phyloP scores from a whole-genome alignment of 2,888 invertebrate species.

The Ganaspis brasiliensis region DNA sequence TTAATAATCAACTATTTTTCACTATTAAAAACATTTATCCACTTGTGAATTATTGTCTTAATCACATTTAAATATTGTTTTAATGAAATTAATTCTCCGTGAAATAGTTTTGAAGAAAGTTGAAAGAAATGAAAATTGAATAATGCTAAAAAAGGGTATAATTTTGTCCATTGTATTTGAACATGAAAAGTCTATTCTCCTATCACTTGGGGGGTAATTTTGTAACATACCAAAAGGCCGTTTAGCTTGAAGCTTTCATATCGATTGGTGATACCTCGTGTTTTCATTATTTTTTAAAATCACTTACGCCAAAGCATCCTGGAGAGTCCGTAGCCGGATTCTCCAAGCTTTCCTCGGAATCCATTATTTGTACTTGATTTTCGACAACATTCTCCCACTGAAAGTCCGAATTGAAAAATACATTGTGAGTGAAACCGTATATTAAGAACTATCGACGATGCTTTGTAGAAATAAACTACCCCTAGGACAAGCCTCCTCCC shows the following conservation, averaged over 20 bases:
- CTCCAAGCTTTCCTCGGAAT: conserved; percentile 17
- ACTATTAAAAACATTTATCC: too few species aligned
- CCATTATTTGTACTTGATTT: conserved; percentile 13
- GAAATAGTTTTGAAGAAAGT: too few species aligned
- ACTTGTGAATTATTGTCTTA: too few species aligned
- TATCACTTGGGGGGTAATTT: not conserved
- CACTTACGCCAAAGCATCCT: conserved; percentile 16
- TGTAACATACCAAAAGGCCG: conserved; percentile 13
- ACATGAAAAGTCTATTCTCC: not conserved
- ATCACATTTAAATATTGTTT: too few species aligned
- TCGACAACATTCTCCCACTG: not conserved
- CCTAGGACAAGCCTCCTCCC: conserved; percentile 25
- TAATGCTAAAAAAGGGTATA: not conserved
- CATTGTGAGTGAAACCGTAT: not conserved
- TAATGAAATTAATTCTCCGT: too few species aligned
- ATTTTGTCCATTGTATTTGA: not conserved
- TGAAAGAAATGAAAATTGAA: not conserved
- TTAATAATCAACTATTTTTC: too few species aligned
- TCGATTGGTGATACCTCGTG: conserved; percentile 37
- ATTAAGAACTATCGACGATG: conserved; percentile 6
- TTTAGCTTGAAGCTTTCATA: conserved; percentile 28
- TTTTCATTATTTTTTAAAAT: conserved; percentile 31
- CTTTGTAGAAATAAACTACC: conserved; percentile 13
- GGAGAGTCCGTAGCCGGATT: conserved; percentile 40
- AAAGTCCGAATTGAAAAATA: not conserved